Conservation (phyloP, 2,888 invertebrate species). For the Zhuqinia jingwanae region DNA sequence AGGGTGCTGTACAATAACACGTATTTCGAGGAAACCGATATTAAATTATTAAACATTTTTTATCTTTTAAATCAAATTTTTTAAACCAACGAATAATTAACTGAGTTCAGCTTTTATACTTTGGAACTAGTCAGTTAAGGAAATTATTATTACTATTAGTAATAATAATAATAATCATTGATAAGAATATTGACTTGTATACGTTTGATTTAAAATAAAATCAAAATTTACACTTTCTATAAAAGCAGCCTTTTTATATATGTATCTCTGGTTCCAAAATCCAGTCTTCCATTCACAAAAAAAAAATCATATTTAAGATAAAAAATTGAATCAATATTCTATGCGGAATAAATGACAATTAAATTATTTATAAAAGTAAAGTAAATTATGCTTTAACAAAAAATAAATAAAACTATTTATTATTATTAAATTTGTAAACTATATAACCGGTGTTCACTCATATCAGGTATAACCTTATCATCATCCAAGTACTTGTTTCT, state of each 20-base stretch:
- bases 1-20: conserved; percentile 11
- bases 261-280: neutral
- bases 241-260: conserved; percentile 33
- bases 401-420: no score
- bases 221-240: neutral
- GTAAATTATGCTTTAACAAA: no score
- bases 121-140: neutral
- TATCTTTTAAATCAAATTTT: no score
- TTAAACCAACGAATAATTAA: conserved; percentile 1
- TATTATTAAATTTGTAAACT: neutral
- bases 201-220: neutral
- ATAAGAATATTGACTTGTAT: neutral
- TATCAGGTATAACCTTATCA: conserved; percentile 16
- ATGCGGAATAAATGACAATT: no score
- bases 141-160: neutral
- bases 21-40: neutral
- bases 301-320: neutral
- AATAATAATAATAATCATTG: neutral
- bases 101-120: no score
- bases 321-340: neutral
- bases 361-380: no score
- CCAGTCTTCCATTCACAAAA: conserved; percentile 12
- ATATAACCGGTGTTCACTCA: conserved; percentile 27
- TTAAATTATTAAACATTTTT: neutral
- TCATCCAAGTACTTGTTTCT: conserved; percentile 35